Percentiles rank a stretch among this genome's conserved stretches.
Evolutionary conservation across 1,140 invertebrate genomes (phyloP).

Genomic region (Gonatopus flavifemur): DNA sequence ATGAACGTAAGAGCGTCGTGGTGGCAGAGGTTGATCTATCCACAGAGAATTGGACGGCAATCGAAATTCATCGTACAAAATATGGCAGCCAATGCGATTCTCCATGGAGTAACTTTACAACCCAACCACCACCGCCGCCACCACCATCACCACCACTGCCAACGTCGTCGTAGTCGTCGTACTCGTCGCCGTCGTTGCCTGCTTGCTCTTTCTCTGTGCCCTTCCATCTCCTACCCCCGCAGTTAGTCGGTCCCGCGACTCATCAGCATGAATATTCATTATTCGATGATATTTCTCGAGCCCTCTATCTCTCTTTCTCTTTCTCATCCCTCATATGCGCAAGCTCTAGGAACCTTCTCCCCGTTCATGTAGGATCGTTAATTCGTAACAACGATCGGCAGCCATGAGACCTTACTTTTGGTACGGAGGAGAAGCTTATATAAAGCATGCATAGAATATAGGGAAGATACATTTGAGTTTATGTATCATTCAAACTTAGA

Average conservation of each 20-base stretch:
- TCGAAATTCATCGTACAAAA: constrained; percentile 53
- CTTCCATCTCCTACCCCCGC: constrained; percentile 46
- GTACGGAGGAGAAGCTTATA: no score
- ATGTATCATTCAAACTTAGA: no score
- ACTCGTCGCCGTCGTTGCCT: background rate
- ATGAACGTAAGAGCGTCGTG: no score
- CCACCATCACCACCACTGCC: background rate
- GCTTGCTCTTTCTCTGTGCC: constrained; percentile 24
- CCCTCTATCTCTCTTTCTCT: constrained; percentile 27
- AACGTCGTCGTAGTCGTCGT: no score
- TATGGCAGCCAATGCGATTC: constrained; percentile 54
- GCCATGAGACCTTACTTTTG: no score
- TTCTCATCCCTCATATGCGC: constrained; percentile 17
- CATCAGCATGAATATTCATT: constrained; percentile 60
- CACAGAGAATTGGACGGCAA: constrained; percentile 18
- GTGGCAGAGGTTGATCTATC: no score
- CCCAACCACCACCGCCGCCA: constrained; percentile 36
- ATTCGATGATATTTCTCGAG: constrained; percentile 59
- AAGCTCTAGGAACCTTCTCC: constrained; percentile 23
- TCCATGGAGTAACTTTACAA: constrained; percentile 56
- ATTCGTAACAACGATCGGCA: constrained; percentile 54
- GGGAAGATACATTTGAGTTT: no score
- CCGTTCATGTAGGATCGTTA: constrained; percentile 45
- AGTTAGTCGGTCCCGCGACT: constrained; percentile 53
- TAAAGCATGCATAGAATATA: no score